Evolutionary conservation across 1,140 invertebrate genomes (phyloP).

Genomic region (Hydropsyche tenuis): DNA sequence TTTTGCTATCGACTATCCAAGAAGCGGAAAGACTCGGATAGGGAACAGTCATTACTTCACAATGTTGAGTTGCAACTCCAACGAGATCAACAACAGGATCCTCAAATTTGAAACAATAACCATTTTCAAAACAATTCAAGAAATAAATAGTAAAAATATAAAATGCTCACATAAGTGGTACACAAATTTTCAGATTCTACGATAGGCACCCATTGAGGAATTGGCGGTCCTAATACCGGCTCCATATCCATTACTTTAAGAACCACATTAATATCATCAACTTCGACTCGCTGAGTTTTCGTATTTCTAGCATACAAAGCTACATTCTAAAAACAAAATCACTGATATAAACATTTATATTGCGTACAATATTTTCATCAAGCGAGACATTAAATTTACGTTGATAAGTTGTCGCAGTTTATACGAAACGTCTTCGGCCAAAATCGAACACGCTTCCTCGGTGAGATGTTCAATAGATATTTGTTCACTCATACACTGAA

Average conservation of each 20-base stretch:
- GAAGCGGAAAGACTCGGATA: slow-evolving; percentile 57
- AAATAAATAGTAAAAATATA: neutral
- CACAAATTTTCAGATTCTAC: slow-evolving; percentile 55
- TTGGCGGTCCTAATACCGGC: slow-evolving; percentile 55
- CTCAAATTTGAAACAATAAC: slow-evolving; percentile 51
- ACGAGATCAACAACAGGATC: slow-evolving; percentile 57
- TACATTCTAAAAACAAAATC: slow-evolving; percentile 41
- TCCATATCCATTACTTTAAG: slow-evolving; percentile 57
- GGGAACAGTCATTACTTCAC: slow-evolving; percentile 55
- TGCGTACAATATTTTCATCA: no score
- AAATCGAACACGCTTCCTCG: slow-evolving; percentile 57
- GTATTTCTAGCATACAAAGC: slow-evolving; percentile 48
- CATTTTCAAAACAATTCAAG: neutral
- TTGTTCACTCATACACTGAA: slow-evolving; percentile 60
- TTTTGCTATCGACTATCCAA: slow-evolving; percentile 61
- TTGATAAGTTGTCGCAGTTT: slow-evolving; percentile 60
- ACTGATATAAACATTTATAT: no score
- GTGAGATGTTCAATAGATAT: slow-evolving; percentile 56
- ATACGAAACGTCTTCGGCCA: slow-evolving; percentile 62
- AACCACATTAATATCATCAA: slow-evolving; percentile 59
- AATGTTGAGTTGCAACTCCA: slow-evolving; percentile 55
- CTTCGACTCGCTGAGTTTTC: slow-evolving; percentile 58
- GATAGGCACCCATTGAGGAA: slow-evolving; percentile 54
- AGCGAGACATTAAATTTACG: slow-evolving; percentile 56
- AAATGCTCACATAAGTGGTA: slow-evolving; percentile 40